Conservation (phyloP, 1,140 invertebrate species). For the Drosophila pachea region DNA sequence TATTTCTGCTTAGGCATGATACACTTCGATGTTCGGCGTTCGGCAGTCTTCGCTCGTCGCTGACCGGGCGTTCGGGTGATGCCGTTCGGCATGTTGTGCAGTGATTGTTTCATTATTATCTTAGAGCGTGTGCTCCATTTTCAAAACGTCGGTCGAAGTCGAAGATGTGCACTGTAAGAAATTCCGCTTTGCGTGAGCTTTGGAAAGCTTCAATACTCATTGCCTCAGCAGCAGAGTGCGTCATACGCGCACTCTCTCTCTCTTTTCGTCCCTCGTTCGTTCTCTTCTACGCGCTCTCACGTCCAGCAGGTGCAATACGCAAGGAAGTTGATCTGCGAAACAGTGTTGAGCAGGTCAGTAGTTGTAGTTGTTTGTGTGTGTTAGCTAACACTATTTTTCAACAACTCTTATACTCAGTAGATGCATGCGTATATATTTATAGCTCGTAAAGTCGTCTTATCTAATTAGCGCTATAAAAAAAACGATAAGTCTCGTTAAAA, state of each 20-base stretch:
- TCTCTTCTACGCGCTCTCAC: not conserved
- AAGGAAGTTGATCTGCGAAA: not conserved
- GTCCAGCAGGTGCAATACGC: not conserved
- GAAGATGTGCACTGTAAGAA: conserved; percentile 35
- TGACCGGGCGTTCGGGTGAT: not conserved
- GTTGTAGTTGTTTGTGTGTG: not conserved
- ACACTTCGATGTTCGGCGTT: not conserved
- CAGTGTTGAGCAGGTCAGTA: not conserved
- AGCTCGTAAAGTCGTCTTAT: conserved; percentile 19
- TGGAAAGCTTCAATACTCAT: conserved; percentile 1
- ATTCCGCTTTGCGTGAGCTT: conserved; percentile 3
- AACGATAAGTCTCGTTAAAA: conserved; percentile 4
- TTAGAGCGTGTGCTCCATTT: conserved; percentile 38
- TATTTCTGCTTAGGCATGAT: conserved; percentile 10
- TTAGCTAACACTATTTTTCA: not conserved
- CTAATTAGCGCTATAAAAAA: conserved; percentile 24
- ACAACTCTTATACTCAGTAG: conserved; percentile 1
- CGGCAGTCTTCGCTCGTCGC: too few relatives aligned
- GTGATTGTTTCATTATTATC: conserved; percentile 36
- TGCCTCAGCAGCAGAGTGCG: not conserved
- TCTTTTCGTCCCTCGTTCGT: not conserved
- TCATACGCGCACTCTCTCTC: not conserved
- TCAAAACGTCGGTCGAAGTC: conserved; percentile 33
- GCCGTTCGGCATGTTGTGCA: conserved; percentile 4
- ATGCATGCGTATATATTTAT: conserved; percentile 9